A percentile compares a stretch with the other conserved stretches of the same genome.
These are phyloP conservation scores for Nomia melanderi DNA, from an alignment of 1,140 invertebrate genomes.

Conservation along the genomic window DNA sequence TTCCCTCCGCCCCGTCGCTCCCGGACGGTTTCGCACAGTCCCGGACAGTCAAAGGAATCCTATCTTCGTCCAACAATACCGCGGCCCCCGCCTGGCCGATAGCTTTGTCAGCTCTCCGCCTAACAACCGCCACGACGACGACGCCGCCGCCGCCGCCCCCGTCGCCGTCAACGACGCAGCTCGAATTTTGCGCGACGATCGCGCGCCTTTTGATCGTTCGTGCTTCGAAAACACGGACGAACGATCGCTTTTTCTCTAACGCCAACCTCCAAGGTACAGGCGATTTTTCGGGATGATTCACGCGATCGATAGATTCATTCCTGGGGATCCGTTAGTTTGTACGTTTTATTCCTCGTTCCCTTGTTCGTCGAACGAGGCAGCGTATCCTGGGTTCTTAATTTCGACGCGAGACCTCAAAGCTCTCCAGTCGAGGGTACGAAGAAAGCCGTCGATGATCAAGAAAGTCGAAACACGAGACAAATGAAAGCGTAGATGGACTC, in stretches of 20 bases:
- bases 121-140: slow-evolving; percentile 33
- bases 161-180: neutral
- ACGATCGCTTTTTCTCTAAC: neutral
- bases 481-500: slow-evolving; percentile 44
- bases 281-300: neutral
- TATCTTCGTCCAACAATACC: slow-evolving; percentile 69
- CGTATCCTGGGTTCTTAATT: neutral
- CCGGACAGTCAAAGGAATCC: slow-evolving; percentile 69
- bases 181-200: slow-evolving; percentile 27
- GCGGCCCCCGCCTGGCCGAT: slow-evolving; percentile 52
- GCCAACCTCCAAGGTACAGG: neutral
- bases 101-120: slow-evolving; percentile 61
- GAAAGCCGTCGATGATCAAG: slow-evolving; percentile 44
- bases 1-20: slow-evolving; percentile 30
- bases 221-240: neutral
- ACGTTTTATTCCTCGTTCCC: too few relatives aligned
- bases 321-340: too few relatives aligned
- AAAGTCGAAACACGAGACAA: slow-evolving; percentile 58
- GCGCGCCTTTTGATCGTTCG: neutral
- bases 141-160: neutral
- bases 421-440: neutral
- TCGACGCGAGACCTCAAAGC: slow-evolving; percentile 20
- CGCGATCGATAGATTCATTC: neutral
- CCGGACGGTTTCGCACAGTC: slow-evolving; percentile 47
- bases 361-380: too few relatives aligned